Base-by-base conservation (phyloP, 2,888 invertebrate species). In the Scrobipalpa atriplicella region DNA sequence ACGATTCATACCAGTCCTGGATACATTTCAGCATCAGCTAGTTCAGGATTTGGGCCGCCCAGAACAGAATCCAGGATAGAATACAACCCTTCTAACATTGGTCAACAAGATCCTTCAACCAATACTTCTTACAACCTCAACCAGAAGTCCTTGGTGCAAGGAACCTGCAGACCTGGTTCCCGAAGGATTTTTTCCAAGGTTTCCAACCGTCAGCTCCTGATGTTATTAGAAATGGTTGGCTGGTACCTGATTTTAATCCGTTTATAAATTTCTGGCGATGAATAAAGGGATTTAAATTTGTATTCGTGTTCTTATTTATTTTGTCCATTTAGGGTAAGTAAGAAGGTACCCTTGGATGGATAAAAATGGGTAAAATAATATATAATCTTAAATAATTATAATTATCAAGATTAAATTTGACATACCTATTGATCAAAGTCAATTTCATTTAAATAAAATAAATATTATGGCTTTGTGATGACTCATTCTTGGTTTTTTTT, bases 1-100 rank as follows among this genome's bases (percentile, higher is more conserved):
- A 78, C 79, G 1, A 81, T 87, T 13, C 76, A 80, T 16, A 75
- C 84, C 1, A 78, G 79, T 13, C 89, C 87, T 21, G 85, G 84
- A 2, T 83, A 83, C 10, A 79, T 86, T 0, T 79, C 84, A 0
- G 82, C 88, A 0, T 75, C 84, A 16, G 78, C 83, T 0, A 76
- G 76, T 36, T 72, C 78, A 2, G 79, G 81, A 38, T 78, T 77
- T 5, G 71, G 72, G 1, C 67, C 75, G 66, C 16, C 67, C 74
- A n/a, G 47, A 18, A 67, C 71, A n/a, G 71, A 75, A 16, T 16
- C 51, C 7, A 16, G 21, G 13, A 29, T 6, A 38, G 38, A 9
- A n/a, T 58, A 38, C n/a, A 38, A 58, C 10, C 13, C 38, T 1
- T n/a, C 16, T 8, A 38, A 38, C 29, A 2, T 38, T 36, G 58